Evolutionary conservation across 1,140 invertebrate genomes (phyloP), one percentile per base, ranked within the genome.

Genomic region (Hyphantria cunea): DNA sequence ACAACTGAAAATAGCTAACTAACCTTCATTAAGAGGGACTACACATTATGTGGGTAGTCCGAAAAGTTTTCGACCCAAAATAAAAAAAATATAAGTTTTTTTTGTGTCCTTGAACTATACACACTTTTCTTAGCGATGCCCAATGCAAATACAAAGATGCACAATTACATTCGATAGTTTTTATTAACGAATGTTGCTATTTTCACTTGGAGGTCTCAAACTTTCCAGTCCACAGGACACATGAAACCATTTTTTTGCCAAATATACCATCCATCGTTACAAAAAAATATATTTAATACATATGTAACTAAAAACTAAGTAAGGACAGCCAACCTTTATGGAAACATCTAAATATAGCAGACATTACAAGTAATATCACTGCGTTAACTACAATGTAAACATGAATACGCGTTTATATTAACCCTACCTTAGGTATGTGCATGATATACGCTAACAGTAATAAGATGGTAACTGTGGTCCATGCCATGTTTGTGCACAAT

Each of bases 341-440:
- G 44, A 42, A 69, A 72, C 66, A 54, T 48, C 49, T 41, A 58
- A 62, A 3, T 25, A 71, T 49, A 60, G 61, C 45, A 68, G 58
- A 60, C 56, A 65, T 58, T 79, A 76, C 63, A 73, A 76, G 54
- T 79, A 82, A 84, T 82, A 86, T 86, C 83, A 86, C 83, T 80
- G 70, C 51, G 64, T 47, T 39, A 72, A 74, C 72, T 76, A 79
- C 69, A 58, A 37, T 58, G 41, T 63, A 49, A 49, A 47, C 44
- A 54, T 62, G 65, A 72, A 68, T 76, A 81, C 58, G 70, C 44
- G 75, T 64, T 37, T 55, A 71, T 65, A 59, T 72, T 66, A 74
- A 49, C 31, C 69, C 75, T 80, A 80, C 47, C 54, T 70, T 25
- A 25, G 1, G 17, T 73, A 79, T 66, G 67, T 69, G 66, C 64